phyloP scores from a whole-genome alignment of 2,888 invertebrate genomes.

The Pristionchus fissidentatus region DNA sequence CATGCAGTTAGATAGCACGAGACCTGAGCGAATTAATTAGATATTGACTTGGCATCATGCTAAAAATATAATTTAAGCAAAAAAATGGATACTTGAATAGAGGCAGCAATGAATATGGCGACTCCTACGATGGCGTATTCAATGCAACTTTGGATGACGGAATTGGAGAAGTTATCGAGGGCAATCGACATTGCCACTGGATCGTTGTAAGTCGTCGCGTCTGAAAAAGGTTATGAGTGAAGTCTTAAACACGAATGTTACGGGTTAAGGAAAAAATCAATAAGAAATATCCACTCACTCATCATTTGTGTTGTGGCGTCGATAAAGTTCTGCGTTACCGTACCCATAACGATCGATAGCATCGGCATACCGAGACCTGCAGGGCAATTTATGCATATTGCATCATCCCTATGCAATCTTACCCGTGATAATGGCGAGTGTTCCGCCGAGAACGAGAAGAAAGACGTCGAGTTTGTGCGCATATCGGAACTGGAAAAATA shows the following conservation, averaged over 20 bases:
- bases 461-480: background rate
- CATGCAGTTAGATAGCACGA: conserved; percentile 76
- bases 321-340: conserved; percentile 63
- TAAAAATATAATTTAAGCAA: background rate
- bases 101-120: conserved; percentile 61
- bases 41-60: background rate
- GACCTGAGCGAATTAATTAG: conserved; percentile 71
- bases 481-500: conserved; percentile 46
- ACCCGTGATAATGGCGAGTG: conserved; percentile 40
- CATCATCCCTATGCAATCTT: background rate
- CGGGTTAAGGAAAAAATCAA: background rate
- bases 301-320: conserved; percentile 50
- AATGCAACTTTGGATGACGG: conserved; percentile 61
- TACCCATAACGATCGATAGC: conserved; percentile 54
- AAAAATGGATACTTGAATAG: conserved; percentile 60
- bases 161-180: conserved; percentile 54
- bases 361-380: conserved; percentile 38
- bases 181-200: conserved; percentile 50
- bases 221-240: background rate
- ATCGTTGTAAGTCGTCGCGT: conserved; percentile 1
- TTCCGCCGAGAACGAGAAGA: conserved; percentile 31
- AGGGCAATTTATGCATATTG: background rate
- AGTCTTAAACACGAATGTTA: background rate
- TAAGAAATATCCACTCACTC: conserved; percentile 39
- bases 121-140: conserved; percentile 64